Conservation (phyloP, 2,888 invertebrate species). For the Phortica okadai region DNA sequence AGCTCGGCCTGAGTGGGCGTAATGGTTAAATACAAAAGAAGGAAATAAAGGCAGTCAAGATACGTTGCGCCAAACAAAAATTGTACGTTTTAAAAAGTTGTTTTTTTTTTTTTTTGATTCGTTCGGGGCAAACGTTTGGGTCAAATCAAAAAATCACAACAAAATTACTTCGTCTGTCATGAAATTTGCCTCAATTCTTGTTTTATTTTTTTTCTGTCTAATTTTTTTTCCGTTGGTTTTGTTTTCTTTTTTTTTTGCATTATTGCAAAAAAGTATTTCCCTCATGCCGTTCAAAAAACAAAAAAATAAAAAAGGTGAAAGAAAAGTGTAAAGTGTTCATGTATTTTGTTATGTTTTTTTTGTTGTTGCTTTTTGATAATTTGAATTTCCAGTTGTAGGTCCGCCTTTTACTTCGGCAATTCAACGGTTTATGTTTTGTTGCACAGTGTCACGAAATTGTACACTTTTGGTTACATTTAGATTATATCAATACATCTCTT, state of each 20-base stretch:
- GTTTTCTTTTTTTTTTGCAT: slow-evolving; percentile 31
- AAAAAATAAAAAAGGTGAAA: slow-evolving; percentile 11
- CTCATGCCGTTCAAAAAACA: slow-evolving; percentile 1
- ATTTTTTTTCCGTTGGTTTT: slow-evolving; percentile 23
- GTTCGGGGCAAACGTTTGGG: slow-evolving; percentile 58
- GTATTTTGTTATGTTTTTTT: slow-evolving; percentile 52
- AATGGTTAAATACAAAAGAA: slow-evolving; percentile 18
- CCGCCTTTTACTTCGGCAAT: slow-evolving; percentile 58
- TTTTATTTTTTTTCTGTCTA: slow-evolving; percentile 36
- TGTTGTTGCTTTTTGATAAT: slow-evolving; percentile 57
- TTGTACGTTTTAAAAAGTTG: slow-evolving; percentile 60
- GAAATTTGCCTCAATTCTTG: slow-evolving; percentile 63
- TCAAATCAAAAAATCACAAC: slow-evolving; percentile 69
- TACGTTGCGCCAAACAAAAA: slow-evolving; percentile 48
- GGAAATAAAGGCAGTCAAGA: slow-evolving; percentile 36
- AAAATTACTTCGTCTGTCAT: slow-evolving; percentile 68
- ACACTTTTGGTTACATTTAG: no score
- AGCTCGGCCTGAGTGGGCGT: slow-evolving; percentile 15
- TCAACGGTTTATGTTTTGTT: slow-evolving; percentile 45
- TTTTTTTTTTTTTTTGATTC: slow-evolving; percentile 39
- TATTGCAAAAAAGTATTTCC: slow-evolving; percentile 56
- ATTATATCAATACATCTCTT: no score
- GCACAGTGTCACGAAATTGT: slow-evolving; percentile 42
- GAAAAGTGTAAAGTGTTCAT: slow-evolving; percentile 61
- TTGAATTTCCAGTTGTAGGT: slow-evolving; percentile 65